phyloP scores from a whole-genome alignment of 2,888 invertebrate genomes.

The Chrysolina americana region DNA sequence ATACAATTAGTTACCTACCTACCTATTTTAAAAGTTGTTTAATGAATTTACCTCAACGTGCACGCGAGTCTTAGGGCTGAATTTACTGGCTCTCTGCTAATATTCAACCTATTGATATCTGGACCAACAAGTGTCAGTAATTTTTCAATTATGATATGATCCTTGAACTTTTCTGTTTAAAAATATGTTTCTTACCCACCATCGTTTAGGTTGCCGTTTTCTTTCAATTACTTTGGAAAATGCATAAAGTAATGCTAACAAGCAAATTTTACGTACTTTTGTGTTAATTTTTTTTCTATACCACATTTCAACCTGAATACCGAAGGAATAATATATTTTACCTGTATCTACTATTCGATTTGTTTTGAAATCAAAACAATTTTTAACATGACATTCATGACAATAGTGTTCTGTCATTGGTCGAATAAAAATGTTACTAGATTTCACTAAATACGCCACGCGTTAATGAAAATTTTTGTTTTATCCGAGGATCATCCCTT shows the following conservation, averaged over 20 bases:
- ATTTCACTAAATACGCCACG: not conserved
- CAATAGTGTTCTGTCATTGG: not conserved
- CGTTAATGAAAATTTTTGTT: conserved; percentile 1
- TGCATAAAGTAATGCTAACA: not conserved
- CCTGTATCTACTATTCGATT: not conserved
- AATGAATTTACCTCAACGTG: conserved; percentile 11
- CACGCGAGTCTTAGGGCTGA: conserved; percentile 13
- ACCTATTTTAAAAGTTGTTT: not conserved
- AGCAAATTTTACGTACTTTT: too few species aligned
- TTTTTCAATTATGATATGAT: not conserved
- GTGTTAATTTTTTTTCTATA: too few species aligned
- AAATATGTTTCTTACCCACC: not conserved
- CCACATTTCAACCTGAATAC: too few species aligned
- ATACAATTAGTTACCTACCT: not conserved
- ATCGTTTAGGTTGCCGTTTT: conserved; percentile 7
- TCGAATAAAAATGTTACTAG: conserved; percentile 2
- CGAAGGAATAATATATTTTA: too few species aligned
- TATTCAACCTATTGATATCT: conserved; percentile 2
- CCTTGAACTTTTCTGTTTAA: conserved; percentile 6
- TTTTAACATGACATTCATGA: too few species aligned
- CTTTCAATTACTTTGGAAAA: not conserved
- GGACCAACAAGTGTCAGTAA: not conserved
- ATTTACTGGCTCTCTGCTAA: conserved; percentile 13
- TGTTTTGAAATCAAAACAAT: too few species aligned
- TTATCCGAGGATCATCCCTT: not conserved